Conservation (phyloP, 2,888 invertebrate species). For the Strigamia crassipes region DNA sequence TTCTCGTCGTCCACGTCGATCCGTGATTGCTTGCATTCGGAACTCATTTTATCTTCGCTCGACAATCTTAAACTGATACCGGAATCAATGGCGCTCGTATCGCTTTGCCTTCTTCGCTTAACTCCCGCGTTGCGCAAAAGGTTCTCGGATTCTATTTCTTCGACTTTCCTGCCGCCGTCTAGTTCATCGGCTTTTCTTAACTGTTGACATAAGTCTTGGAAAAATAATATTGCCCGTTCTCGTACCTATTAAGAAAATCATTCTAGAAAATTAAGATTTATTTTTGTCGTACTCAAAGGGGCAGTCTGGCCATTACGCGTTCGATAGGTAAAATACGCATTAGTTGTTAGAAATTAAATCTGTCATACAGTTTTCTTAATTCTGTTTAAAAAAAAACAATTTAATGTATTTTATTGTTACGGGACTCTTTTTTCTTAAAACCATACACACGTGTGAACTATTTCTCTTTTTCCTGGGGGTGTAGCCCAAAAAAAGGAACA, state of each 20-base stretch:
- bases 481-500: no score
- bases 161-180: background rate
- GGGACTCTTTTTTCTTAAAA: no score
- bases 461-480: no score
- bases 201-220: constrained; percentile 52
- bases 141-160: background rate
- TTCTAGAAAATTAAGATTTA: background rate
- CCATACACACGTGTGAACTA: no score
- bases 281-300: no score
- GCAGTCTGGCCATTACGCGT: no score
- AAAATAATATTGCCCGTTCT: constrained; percentile 52
- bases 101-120: constrained; percentile 47
- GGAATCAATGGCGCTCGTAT: background rate
- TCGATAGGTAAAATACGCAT: no score
- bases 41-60: constrained; percentile 8
- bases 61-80: background rate
- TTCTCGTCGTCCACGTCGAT: background rate
- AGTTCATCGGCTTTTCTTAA: constrained; percentile 49
- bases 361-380: no score
- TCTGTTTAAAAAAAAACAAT: no score
- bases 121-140: constrained; percentile 26
- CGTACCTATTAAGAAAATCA: constrained; percentile 49
- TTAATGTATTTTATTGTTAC: no score
- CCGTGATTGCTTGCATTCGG: background rate
- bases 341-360: no score